phyloP scores from a whole-genome alignment of 2,113 vertebrate genomes.

The Elanoides forficatus region DNA sequence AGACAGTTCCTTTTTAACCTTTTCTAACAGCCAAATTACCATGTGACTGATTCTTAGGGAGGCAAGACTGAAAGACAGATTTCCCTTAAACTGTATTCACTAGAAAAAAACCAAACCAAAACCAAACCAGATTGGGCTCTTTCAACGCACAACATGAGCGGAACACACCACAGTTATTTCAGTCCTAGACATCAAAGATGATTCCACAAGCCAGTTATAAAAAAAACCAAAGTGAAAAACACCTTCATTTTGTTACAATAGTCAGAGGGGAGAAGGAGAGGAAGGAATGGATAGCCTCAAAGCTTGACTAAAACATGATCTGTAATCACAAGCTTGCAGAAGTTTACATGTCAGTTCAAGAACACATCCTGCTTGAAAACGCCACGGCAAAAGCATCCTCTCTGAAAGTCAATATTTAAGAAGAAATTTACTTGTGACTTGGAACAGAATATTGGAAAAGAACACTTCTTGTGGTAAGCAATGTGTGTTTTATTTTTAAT shows the following conservation, averaged over 20 bases:
- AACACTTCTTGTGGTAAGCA: neutral
- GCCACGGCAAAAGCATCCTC: conserved; percentile 2
- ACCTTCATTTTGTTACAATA: neutral
- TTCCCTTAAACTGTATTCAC: neutral
- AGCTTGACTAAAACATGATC: neutral
- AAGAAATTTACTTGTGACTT: neutral
- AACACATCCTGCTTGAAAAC: neutral
- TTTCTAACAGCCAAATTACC: neutral
- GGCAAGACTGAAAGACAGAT: neutral
- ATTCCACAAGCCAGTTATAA: neutral
- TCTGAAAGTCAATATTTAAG: neutral
- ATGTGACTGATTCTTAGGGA: neutral
- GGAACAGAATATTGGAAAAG: neutral
- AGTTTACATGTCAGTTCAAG: neutral
- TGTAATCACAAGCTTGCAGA: neutral
- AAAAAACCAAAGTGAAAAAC: neutral
- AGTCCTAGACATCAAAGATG: neutral
- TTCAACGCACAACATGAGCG: neutral
- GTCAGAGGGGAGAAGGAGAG: neutral
- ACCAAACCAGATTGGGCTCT: neutral
- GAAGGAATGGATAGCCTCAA: neutral
- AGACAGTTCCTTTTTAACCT: neutral
- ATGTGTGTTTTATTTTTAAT: neutral
- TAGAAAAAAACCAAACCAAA: neutral
- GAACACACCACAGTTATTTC: neutral